These are phyloP conservation scores for Calypte anna DNA, from an alignment of 2,113 vertebrate genomes.

Conservation along the genomic window DNA sequence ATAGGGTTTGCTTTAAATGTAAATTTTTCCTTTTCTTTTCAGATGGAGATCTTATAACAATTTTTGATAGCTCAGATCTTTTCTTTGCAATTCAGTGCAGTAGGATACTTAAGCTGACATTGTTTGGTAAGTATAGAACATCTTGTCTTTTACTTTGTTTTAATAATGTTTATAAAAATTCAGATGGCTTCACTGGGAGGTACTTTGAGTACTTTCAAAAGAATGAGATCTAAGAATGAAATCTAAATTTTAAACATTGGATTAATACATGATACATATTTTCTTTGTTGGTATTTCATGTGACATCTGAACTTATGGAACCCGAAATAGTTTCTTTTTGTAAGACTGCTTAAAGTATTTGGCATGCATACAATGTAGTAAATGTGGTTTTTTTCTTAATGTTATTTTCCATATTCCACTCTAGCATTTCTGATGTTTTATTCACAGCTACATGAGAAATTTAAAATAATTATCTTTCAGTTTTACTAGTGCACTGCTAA, in stretches of 20 bases:
- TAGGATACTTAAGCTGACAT: constrained; percentile 97
- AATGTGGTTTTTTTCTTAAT: neutral
- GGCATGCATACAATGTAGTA: neutral
- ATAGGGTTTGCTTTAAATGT: neutral
- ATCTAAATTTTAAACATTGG: neutral
- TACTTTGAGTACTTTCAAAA: neutral
- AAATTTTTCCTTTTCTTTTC: constrained; percentile 38
- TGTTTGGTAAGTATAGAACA: constrained; percentile 88
- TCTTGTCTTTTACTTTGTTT: neutral
- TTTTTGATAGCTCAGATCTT: constrained; percentile 99
- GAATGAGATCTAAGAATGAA: neutral
- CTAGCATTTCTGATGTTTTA: neutral
- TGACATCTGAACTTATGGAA: neutral
- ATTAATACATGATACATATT: neutral
- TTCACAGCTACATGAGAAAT: neutral
- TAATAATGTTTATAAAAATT: neutral
- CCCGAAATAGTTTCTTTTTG: neutral
- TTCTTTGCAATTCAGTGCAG: constrained; percentile 99
- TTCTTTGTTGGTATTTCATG: neutral
- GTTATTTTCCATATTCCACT: neutral
- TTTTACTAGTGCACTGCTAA: neutral
- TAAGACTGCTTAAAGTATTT: neutral
- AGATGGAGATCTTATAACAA: constrained; percentile 99
- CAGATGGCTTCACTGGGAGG: neutral
- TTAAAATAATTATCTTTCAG: neutral